These are phyloP conservation scores for Cheilosia urbana DNA, from an alignment of 2,888 invertebrate genomes.

Conservation along the genomic window DNA sequence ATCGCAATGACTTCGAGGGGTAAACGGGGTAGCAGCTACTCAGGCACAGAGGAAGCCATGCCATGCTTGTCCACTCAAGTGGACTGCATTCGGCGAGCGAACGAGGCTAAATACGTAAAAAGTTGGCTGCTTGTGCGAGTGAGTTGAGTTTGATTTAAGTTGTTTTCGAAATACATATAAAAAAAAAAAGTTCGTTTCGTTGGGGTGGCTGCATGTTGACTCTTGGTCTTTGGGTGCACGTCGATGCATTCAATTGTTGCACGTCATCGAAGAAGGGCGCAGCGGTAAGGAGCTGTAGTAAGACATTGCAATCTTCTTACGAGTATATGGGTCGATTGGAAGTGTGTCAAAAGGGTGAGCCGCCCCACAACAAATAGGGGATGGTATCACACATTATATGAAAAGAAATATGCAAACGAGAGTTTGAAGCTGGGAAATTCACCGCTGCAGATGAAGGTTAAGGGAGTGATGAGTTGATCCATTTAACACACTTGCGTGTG, in stretches of 20 bases:
- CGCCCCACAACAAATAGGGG: conserved; percentile 7
- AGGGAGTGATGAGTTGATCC: no score
- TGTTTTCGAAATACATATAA: conserved; percentile 51
- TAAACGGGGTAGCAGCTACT: neutral
- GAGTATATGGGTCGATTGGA: conserved; percentile 25
- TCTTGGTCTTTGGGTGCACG: neutral
- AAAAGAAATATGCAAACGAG: neutral
- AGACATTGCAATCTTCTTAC: conserved; percentile 15
- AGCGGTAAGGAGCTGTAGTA: conserved; percentile 7
- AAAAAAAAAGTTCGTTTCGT: conserved; percentile 4
- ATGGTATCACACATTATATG: neutral
- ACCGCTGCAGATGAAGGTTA: no score
- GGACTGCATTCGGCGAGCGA: conserved; percentile 58
- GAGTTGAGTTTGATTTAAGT: conserved; percentile 62
- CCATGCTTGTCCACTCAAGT: conserved; percentile 60
- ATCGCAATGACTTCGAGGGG: conserved; percentile 30
- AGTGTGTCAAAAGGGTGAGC: conserved; percentile 4
- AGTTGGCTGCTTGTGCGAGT: conserved; percentile 40
- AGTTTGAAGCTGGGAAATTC: no score
- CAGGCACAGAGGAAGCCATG: conserved; percentile 26
- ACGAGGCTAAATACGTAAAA: conserved; percentile 52
- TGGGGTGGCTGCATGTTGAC: conserved; percentile 2
- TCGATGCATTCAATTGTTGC: conserved; percentile 55
- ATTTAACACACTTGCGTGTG: no score
- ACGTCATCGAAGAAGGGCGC: neutral